phyloP scores from a whole-genome alignment of 2,888 invertebrate genomes.

The Achlya flavicornis region DNA sequence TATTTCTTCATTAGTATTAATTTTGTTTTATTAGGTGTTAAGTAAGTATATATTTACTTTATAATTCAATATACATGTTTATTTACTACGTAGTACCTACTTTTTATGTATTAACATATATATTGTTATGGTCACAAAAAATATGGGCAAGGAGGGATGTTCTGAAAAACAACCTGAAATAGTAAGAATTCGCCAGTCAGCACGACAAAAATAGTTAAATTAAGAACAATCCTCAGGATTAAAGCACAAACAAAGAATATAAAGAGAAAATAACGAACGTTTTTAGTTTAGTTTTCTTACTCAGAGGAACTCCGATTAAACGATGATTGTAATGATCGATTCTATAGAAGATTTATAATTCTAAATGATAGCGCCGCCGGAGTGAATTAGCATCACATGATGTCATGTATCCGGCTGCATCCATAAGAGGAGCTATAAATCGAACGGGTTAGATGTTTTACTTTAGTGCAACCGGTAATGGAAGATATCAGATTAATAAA shows the following conservation, averaged over 20 bases:
- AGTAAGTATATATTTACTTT: background rate
- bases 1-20: background rate
- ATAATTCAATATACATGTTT: too few species aligned
- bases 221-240: background rate
- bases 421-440: slow-evolving; percentile 67
- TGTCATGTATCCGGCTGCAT: slow-evolving; percentile 76
- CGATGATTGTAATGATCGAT: slow-evolving; percentile 41
- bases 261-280: background rate
- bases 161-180: too few species aligned
- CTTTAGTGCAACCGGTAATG: slow-evolving; percentile 72
- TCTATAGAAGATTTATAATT: slow-evolving; percentile 58
- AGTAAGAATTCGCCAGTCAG: too few species aligned
- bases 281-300: background rate
- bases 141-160: too few species aligned
- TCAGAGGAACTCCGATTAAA: background rate
- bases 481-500: slow-evolving; percentile 75
- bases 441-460: slow-evolving; percentile 69
- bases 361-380: slow-evolving; percentile 64
- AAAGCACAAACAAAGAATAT: background rate
- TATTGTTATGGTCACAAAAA: too few species aligned
- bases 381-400: slow-evolving; percentile 75
- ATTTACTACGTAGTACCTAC: too few species aligned
- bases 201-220: background rate
- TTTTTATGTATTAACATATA: too few species aligned
- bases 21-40: background rate